Evolutionary conservation across 2,113 vertebrate species (phyloP).

Genomic region (Panurus biarmicus): DNA sequence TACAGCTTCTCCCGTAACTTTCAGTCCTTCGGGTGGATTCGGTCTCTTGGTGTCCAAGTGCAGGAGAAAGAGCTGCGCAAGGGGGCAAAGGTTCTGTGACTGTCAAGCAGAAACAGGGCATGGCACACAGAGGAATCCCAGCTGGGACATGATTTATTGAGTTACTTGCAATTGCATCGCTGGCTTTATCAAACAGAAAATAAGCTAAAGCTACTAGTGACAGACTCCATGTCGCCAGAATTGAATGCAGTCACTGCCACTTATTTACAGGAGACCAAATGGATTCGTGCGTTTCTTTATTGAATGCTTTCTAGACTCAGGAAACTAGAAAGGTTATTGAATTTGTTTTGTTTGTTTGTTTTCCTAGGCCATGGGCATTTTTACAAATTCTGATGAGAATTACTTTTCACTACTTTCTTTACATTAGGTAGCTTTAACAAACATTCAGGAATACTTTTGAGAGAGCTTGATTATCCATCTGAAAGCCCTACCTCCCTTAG

Average conservation of each 20-base stretch:
- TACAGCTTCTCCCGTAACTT: neutral
- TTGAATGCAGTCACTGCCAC: neutral
- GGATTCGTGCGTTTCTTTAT: neutral
- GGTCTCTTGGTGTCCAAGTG: neutral
- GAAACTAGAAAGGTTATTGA: neutral
- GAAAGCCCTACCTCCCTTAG: neutral
- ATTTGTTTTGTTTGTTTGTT: neutral
- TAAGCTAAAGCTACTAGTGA: neutral
- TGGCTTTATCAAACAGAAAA: neutral
- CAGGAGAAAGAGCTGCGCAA: neutral
- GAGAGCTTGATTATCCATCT: neutral
- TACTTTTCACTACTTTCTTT: neutral
- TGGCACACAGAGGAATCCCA: neutral
- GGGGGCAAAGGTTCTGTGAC: neutral
- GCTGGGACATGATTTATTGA: neutral
- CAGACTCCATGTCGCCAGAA: neutral
- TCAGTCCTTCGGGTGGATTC: neutral
- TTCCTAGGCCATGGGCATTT: neutral
- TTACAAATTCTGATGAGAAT: neutral
- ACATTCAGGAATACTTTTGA: neutral
- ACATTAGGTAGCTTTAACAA: rapidly evolving
- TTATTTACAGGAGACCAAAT: neutral
- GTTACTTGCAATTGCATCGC: neutral
- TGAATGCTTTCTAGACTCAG: neutral
- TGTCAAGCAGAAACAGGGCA: neutral